These are phyloP conservation scores for Ceyx cyanopectus DNA, from an alignment of 2,113 vertebrate species.

Conservation along the genomic window DNA sequence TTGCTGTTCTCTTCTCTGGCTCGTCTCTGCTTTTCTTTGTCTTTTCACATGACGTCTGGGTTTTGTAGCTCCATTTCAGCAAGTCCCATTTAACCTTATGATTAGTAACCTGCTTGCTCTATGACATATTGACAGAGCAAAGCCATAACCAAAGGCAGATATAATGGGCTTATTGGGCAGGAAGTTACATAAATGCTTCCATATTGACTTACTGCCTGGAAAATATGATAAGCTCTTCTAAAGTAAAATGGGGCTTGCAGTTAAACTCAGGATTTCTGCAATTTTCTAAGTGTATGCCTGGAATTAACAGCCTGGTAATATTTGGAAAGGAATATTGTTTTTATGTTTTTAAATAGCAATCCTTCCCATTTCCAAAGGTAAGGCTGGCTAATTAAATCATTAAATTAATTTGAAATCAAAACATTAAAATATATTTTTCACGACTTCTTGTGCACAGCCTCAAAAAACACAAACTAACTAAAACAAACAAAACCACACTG, in stretches of 20 bases:
- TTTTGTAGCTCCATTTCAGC: background rate
- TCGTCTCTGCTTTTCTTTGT: background rate
- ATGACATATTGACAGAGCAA: background rate
- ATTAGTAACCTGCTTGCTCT: background rate
- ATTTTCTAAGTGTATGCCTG: background rate
- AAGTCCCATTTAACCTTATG: conserved; percentile 9
- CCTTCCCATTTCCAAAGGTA: background rate
- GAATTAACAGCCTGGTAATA: background rate
- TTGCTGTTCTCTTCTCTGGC: background rate
- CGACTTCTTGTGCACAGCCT: background rate
- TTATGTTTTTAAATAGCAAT: background rate
- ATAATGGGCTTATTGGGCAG: background rate
- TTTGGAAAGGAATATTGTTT: background rate
- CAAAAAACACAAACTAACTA: background rate
- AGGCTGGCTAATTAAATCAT: background rate
- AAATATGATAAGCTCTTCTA: background rate
- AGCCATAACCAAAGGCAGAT: background rate
- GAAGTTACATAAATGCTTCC: conserved; percentile 1
- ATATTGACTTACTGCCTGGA: background rate
- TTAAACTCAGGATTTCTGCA: background rate
- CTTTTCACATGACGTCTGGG: conserved; percentile 9
- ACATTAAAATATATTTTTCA: background rate
- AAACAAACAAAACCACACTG: background rate
- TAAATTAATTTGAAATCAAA: background rate
- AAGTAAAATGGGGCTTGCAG: background rate